Percentiles rank a stretch among this genome's conserved stretches.
Evolutionary conservation across 2,797 vertebrate species (phyloP).

Genomic region (Halcyon chelicuti): DNA sequence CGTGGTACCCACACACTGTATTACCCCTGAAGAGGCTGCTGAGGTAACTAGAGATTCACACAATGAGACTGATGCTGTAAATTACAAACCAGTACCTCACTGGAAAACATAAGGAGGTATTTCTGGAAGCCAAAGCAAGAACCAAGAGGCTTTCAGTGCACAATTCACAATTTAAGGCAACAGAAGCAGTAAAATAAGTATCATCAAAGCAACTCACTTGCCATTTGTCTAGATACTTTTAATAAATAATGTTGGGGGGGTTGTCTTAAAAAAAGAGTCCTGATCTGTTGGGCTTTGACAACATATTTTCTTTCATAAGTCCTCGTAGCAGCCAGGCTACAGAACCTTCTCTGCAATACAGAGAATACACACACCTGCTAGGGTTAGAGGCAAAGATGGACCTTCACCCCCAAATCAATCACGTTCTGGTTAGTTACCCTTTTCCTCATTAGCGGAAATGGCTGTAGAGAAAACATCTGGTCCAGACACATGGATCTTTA

Average conservation of each 20-base stretch:
- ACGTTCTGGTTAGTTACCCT: constrained; percentile 37
- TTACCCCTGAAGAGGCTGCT: not conserved
- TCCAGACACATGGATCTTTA: constrained; percentile 42
- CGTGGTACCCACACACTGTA: not conserved
- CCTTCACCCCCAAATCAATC: constrained; percentile 40
- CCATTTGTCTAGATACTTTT: not conserved
- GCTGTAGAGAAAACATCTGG: constrained; percentile 46
- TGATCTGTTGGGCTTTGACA: not conserved
- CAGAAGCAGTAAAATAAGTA: not conserved
- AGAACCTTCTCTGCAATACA: not conserved
- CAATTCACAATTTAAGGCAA: not conserved
- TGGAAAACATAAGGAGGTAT: constrained; percentile 2
- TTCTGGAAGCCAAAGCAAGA: not conserved
- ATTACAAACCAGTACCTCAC: constrained; percentile 7
- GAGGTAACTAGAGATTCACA: not conserved
- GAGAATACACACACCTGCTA: not conserved
- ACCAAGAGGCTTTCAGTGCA: not conserved
- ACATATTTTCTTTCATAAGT: not conserved
- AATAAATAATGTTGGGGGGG: not conserved
- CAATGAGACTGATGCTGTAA: constrained; percentile 4
- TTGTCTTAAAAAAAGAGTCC: not conserved
- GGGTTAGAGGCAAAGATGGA: not conserved
- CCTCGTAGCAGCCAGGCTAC: not conserved
- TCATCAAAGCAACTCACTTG: not conserved
- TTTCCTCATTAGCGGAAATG: constrained; percentile 36